phyloP scores from a whole-genome alignment of 2,888 invertebrate genomes.

The Cryptocephalus moraei region DNA sequence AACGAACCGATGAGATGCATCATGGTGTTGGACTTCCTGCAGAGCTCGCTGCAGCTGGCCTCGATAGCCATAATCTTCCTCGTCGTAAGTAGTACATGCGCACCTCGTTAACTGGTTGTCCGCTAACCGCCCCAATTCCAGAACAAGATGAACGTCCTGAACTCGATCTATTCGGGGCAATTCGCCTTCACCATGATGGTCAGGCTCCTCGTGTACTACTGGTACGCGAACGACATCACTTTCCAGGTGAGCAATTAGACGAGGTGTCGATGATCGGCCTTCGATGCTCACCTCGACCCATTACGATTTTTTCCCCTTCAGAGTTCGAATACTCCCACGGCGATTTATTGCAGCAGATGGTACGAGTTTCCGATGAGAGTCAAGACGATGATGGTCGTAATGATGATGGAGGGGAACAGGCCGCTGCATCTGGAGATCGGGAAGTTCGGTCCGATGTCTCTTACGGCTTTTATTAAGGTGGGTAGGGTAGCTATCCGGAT shows the following conservation, averaged over 20 bases:
- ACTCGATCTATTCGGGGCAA: conserved; percentile 7
- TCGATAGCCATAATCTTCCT: conserved; percentile 15
- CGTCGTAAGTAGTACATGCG: conserved; percentile 10
- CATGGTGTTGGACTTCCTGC: conserved; percentile 20
- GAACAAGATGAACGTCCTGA: conserved; percentile 7
- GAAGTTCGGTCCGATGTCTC: conserved; percentile 10
- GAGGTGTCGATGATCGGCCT: neutral
- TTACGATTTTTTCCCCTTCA: conserved; percentile 4
- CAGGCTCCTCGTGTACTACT: conserved; percentile 17
- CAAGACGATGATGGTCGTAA: conserved; percentile 7
- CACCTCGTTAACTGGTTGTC: neutral
- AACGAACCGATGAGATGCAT: conserved; percentile 18
- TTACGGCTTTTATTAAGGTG: conserved; percentile 9
- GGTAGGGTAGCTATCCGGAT: no score
- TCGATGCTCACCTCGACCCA: neutral
- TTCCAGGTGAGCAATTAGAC: conserved; percentile 12
- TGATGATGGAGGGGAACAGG: conserved; percentile 8
- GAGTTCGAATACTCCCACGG: conserved; percentile 7
- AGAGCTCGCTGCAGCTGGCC: conserved; percentile 19
- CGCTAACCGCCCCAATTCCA: conserved; percentile 3
- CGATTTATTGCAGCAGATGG: conserved; percentile 10
- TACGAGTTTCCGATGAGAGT: conserved; percentile 8
- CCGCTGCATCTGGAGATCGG: conserved; percentile 10
- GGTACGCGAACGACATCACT: conserved; percentile 17
- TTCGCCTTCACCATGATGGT: conserved; percentile 16